Evolutionary conservation across 2,888 invertebrate species (phyloP).

Genomic region (Cyclophora punctaria): DNA sequence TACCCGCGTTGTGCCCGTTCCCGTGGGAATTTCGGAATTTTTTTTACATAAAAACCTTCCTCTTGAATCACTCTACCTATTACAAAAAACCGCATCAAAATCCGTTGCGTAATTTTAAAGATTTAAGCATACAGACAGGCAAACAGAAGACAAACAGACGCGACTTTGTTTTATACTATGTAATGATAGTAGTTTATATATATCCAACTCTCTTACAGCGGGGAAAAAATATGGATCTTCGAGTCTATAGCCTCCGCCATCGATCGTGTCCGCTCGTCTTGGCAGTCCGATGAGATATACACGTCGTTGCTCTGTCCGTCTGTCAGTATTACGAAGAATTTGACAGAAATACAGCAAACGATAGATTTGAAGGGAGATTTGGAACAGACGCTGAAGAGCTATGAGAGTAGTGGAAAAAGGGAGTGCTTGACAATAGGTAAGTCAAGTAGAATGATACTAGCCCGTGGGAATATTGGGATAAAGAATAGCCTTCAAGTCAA

Average conservation of each 20-base stretch:
- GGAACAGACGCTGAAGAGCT: constrained; percentile 12
- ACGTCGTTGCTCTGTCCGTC: constrained; percentile 38
- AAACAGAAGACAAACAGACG: too few species aligned
- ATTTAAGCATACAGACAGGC: too few species aligned
- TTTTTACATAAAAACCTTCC: too few species aligned
- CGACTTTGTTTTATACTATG: too few species aligned
- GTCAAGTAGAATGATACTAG: background rate
- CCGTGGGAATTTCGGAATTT: too few species aligned
- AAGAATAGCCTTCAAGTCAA: background rate
- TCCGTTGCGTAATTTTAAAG: too few species aligned
- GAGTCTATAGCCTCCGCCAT: constrained; percentile 37
- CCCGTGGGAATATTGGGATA: background rate
- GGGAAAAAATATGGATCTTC: constrained; percentile 57
- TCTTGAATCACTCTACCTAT: too few species aligned
- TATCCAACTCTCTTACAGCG: constrained; percentile 30
- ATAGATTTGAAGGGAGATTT: constrained; percentile 19
- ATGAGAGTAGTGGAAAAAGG: constrained; percentile 13
- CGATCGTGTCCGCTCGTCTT: constrained; percentile 23
- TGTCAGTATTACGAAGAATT: constrained; percentile 22
- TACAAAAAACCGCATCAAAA: too few species aligned
- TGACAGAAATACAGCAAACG: constrained; percentile 18
- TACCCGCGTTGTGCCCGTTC: too few species aligned
- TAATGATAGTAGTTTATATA: background rate
- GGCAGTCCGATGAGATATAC: constrained; percentile 29
- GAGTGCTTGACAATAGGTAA: constrained; percentile 29